Conservation (phyloP, 2,888 invertebrate species). For the Subacronicta megacephala region DNA sequence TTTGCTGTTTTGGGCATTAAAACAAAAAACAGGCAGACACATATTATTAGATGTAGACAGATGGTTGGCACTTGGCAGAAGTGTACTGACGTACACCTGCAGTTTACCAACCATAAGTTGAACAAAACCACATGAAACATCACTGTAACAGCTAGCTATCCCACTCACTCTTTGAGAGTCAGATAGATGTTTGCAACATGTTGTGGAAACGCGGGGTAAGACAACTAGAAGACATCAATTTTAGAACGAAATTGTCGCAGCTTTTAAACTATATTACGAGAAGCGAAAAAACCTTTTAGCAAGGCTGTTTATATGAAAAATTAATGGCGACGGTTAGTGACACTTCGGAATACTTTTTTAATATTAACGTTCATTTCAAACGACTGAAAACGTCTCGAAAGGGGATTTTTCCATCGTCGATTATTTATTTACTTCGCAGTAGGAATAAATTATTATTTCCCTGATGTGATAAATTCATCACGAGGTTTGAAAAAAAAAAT, state of each 20-base stretch:
- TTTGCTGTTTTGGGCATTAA: no score
- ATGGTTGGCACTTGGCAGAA: no score
- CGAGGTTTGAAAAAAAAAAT: no score
- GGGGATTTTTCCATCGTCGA: slow-evolving; percentile 18
- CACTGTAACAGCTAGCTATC: no score
- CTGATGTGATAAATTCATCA: neutral
- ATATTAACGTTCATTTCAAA: slow-evolving; percentile 40
- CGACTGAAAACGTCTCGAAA: slow-evolving; percentile 23
- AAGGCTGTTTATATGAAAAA: slow-evolving; percentile 40
- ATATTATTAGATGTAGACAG: no score
- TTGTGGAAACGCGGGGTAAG: no score
- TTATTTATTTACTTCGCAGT: slow-evolving; percentile 13
- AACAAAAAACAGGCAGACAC: no score
- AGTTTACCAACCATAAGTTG: neutral
- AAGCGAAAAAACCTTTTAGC: slow-evolving; percentile 46
- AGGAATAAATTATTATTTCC: neutral
- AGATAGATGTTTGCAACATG: no score
- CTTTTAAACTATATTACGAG: slow-evolving; percentile 12
- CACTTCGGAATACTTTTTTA: slow-evolving; percentile 42
- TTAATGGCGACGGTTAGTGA: slow-evolving; percentile 41
- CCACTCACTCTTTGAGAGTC: no score
- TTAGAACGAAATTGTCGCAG: slow-evolving; percentile 5
- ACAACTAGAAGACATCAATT: slow-evolving; percentile 7
- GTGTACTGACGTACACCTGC: no score
- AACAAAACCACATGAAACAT: neutral